These are phyloP conservation scores for Amphimallon solstitiale DNA, from an alignment of 2,888 invertebrate species.

Conservation along the genomic window DNA sequence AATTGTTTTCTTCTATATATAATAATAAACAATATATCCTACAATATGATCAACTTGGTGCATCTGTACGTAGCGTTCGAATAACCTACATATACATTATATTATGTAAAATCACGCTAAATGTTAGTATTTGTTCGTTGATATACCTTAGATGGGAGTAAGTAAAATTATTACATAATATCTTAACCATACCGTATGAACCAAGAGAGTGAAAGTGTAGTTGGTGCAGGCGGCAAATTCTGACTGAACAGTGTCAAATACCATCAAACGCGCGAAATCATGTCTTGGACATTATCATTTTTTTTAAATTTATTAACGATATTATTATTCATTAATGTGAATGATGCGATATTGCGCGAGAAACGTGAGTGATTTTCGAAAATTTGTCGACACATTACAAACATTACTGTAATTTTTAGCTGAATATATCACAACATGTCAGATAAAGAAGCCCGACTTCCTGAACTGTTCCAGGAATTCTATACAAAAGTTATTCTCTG, in stretches of 20 bases:
- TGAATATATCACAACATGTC: conserved; percentile 74
- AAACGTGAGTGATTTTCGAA: conserved; percentile 34
- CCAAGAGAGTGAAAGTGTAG: conserved; percentile 22
- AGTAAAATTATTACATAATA: conserved; percentile 23
- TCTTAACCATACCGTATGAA: background rate
- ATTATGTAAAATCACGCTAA: no score
- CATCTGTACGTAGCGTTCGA: no score
- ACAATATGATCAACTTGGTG: no score
- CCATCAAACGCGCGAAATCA: background rate
- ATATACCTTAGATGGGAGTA: no score
- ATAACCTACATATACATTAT: no score
- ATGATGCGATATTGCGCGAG: conserved; percentile 18
- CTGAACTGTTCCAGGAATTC: conserved; percentile 74
- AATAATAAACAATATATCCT: no score
- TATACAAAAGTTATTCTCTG: conserved; percentile 75
- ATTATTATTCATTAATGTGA: background rate
- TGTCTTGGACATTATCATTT: background rate
- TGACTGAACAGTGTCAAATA: conserved; percentile 3
- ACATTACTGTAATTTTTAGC: conserved; percentile 64
- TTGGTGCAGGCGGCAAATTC: background rate
- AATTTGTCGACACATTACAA: background rate
- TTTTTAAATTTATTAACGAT: background rate
- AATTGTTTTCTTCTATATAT: no score
- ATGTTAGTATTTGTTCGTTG: no score
- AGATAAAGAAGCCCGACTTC: conserved; percentile 70